A percentile compares a stretch with the other conserved stretches of the same genome.
These are phyloP conservation scores for Rhinella marina DNA, from an alignment of 2,797 vertebrate genomes.

Conservation along the genomic window DNA sequence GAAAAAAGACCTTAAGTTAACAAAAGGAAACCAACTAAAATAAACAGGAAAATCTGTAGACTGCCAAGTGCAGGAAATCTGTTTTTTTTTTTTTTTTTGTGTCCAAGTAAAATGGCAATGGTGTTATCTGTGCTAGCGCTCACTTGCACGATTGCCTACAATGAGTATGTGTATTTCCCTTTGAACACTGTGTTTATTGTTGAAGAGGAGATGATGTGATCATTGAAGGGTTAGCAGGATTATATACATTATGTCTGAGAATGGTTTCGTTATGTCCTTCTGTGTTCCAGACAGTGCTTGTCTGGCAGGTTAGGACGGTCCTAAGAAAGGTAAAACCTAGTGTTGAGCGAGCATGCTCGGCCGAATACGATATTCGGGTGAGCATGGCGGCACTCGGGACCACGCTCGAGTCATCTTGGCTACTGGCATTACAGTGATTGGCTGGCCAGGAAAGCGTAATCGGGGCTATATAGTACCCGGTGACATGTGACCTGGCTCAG, in stretches of 20 bases:
- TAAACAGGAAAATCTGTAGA: slow-evolving; percentile 58
- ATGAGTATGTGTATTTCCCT: slow-evolving; percentile 36
- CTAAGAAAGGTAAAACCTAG: not conserved
- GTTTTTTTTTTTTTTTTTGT: slow-evolving; percentile 46
- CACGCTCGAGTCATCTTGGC: too few relatives aligned
- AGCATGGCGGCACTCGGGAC: too few relatives aligned
- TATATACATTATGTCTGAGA: slow-evolving; percentile 39
- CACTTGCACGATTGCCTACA: slow-evolving; percentile 49
- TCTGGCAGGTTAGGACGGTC: not conserved
- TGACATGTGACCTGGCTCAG: too few relatives aligned
- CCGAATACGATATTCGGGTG: too few relatives aligned
- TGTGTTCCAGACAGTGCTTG: slow-evolving; percentile 19
- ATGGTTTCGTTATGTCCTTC: slow-evolving; percentile 29
- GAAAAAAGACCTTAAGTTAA: slow-evolving; percentile 43
- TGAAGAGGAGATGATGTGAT: slow-evolving; percentile 56
- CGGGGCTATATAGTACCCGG: too few relatives aligned
- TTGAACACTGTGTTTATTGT: slow-evolving; percentile 41
- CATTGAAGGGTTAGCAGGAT: slow-evolving; percentile 43
- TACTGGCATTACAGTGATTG: too few relatives aligned
- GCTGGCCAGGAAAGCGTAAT: too few relatives aligned
- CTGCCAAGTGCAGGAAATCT: slow-evolving; percentile 58
- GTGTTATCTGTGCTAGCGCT: slow-evolving; percentile 50
- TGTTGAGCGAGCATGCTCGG: too few relatives aligned
- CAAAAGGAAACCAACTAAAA: slow-evolving; percentile 59
- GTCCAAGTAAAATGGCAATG: slow-evolving; percentile 45